Evolutionary conservation across 2,888 invertebrate species (phyloP).

Genomic region (Volucella bombylans): DNA sequence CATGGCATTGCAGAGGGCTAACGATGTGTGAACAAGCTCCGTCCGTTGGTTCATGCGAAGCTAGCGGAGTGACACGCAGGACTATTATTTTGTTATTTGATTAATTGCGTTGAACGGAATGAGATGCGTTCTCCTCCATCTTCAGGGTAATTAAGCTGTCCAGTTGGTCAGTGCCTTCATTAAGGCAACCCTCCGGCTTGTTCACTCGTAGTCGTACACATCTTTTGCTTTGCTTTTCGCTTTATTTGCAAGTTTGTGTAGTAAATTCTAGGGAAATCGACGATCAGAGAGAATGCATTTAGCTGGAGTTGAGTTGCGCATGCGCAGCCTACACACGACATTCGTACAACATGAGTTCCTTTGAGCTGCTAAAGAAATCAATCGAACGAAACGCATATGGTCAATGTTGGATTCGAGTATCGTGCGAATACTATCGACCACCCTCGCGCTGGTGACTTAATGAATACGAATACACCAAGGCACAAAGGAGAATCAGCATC

Average conservation of each 20-base stretch:
- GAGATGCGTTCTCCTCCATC: slow-evolving; percentile 56
- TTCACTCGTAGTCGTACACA: neutral
- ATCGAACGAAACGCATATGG: slow-evolving; percentile 58
- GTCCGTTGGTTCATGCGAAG: slow-evolving; percentile 12
- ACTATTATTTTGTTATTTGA: slow-evolving; percentile 62
- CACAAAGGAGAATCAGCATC: slow-evolving; percentile 41
- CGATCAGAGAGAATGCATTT: slow-evolving; percentile 42
- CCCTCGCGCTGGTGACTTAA: slow-evolving; percentile 67
- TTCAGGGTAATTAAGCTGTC: slow-evolving; percentile 68
- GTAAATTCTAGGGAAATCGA: slow-evolving; percentile 61
- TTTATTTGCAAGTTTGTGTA: slow-evolving; percentile 27
- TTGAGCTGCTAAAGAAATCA: slow-evolving; percentile 48
- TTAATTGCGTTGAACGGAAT: slow-evolving; percentile 47
- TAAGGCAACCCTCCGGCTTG: slow-evolving; percentile 11
- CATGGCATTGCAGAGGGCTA: slow-evolving; percentile 56
- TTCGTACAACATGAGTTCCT: neutral
- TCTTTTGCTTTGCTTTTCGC: slow-evolving; percentile 9
- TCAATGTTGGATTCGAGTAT: slow-evolving; percentile 50
- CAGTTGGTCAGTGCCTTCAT: slow-evolving; percentile 35
- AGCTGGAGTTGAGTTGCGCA: slow-evolving; percentile 25
- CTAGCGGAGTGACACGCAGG: neutral
- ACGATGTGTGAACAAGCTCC: slow-evolving; percentile 70
- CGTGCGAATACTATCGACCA: slow-evolving; percentile 69
- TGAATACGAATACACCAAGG: slow-evolving; percentile 44
- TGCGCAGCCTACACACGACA: slow-evolving; percentile 46